Evolutionary conservation across 1,140 invertebrate genomes (phyloP).

Genomic region (Drosophila santomea): DNA sequence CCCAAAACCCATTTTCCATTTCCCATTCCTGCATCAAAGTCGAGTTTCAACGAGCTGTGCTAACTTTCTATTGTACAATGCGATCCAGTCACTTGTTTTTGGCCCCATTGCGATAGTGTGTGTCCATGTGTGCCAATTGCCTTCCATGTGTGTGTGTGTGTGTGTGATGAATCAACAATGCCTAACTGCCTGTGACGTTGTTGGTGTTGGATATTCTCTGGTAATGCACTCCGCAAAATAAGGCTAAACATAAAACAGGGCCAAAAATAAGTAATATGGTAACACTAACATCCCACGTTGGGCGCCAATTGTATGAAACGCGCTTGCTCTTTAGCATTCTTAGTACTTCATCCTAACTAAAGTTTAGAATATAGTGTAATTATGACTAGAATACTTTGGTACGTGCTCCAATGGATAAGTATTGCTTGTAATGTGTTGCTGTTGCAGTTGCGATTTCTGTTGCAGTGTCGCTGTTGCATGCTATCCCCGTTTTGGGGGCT

Average conservation of each 20-base stretch:
- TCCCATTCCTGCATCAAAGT: conserved; percentile 36
- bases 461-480: conserved; percentile 36
- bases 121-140: conserved; percentile 62
- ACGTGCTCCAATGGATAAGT: conserved; percentile 21
- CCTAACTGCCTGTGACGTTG: conserved; percentile 72
- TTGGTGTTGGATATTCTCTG: conserved; percentile 24
- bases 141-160: conserved; percentile 17
- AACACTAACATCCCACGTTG: background rate
- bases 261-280: background rate
- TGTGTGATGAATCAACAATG: conserved; percentile 48
- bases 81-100: conserved; percentile 63
- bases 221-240: background rate
- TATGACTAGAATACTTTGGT: background rate
- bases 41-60: conserved; percentile 48
- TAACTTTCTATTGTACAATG: conserved; percentile 65
- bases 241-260: background rate
- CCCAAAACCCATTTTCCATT: conserved; percentile 41
- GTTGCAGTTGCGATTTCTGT: conserved; percentile 44
- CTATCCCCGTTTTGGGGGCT: conserved; percentile 43
- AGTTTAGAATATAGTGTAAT: too few species aligned
- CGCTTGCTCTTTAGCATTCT: background rate
- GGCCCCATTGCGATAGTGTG: conserved; percentile 21
- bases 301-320: background rate
- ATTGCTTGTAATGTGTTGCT: conserved; percentile 30
- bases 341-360: background rate